Evolutionary conservation across 2,113 vertebrate genomes (phyloP).

Genomic region (Pedetes capensis): DNA sequence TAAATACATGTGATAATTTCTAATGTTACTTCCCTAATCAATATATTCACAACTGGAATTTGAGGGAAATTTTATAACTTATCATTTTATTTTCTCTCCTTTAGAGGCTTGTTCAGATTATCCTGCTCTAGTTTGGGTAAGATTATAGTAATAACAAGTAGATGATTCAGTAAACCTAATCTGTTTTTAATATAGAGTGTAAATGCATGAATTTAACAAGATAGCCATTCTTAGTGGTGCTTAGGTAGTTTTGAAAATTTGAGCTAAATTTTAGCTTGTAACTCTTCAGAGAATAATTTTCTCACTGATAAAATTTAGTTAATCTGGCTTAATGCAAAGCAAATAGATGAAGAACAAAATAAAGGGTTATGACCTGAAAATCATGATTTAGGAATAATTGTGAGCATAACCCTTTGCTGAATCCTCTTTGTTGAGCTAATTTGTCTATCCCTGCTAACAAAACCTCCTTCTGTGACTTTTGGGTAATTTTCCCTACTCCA

Average conservation of each 20-base stretch:
- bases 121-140: neutral
- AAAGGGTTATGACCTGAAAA: neutral
- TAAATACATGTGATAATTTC: neutral
- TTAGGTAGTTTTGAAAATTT: neutral
- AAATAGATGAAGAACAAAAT: neutral
- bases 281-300: neutral
- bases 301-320: neutral
- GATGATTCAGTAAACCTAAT: neutral
- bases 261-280: neutral
- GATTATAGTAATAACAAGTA: neutral
- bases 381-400: neutral
- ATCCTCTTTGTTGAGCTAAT: neutral
- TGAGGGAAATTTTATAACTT: neutral
- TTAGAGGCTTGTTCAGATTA: constrained; percentile 16
- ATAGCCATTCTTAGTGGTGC: neutral
- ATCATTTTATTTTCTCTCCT: neutral
- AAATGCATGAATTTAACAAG: neutral
- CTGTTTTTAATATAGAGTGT: neutral
- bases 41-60: neutral
- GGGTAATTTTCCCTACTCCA: neutral
- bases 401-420: neutral
- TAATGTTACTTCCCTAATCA: neutral
- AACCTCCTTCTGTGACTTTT: neutral
- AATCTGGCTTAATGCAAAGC: neutral
- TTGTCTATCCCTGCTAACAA: neutral